phyloP scores from a whole-genome alignment of 2,113 vertebrate species.

The Laterallus jamaicensis region DNA sequence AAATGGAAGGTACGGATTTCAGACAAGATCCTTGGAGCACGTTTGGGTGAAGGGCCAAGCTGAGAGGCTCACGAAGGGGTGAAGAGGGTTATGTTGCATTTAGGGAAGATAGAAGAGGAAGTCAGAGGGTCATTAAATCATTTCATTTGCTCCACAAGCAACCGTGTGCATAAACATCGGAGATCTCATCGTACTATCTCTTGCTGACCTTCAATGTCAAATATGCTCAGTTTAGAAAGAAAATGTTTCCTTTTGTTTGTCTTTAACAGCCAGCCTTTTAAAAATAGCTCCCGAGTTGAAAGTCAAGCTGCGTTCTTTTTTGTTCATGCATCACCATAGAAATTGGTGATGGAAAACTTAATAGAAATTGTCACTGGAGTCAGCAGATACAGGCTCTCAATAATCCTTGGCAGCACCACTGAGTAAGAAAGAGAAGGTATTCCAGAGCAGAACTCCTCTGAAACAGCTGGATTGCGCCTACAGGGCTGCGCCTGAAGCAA shows the following conservation, averaged over 20 bases:
- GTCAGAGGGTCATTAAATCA: not conserved
- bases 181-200: not conserved
- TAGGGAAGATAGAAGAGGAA: not conserved
- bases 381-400: constrained; percentile 4
- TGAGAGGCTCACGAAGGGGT: not conserved
- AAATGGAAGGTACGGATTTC: not conserved
- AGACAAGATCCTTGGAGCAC: not conserved
- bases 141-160: constrained; percentile 1
- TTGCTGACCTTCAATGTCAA: constrained; percentile 5
- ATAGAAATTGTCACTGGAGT: constrained; percentile 25
- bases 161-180: not conserved
- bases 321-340: constrained; percentile 25
- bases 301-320: constrained; percentile 25
- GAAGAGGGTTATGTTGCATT: not conserved
- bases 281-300: constrained; percentile 32
- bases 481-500: not conserved
- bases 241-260: constrained; percentile 34
- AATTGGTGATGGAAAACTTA: constrained; percentile 46
- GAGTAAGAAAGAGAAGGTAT: not conserved
- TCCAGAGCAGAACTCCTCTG: not conserved
- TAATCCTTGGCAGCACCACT: not conserved
- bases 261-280: constrained; percentile 19
- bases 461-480: not conserved
- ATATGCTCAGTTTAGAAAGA: not conserved
- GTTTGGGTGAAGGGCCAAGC: not conserved